Percentiles rank a stretch among this genome's conserved stretches.
phyloP scores from a whole-genome alignment of 2,113 vertebrate species.

The Xenus cinereus region DNA sequence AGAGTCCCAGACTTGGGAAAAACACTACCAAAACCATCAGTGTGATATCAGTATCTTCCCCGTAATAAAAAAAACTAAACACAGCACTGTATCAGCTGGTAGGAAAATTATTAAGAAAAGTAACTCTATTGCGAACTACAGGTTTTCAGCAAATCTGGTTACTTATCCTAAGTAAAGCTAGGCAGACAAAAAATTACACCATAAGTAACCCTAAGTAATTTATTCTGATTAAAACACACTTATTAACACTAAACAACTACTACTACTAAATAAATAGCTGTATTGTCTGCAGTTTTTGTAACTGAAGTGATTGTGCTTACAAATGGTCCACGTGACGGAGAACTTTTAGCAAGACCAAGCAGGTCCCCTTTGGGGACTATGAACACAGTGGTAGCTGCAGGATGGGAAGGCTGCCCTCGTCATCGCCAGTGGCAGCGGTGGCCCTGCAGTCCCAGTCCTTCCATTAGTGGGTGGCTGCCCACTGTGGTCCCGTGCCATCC shows the following conservation, averaged over 20 bases:
- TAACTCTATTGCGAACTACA: background rate
- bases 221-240: background rate
- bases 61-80: background rate
- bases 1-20: background rate
- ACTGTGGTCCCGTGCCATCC: rapidly evolving
- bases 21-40: background rate
- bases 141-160: background rate
- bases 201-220: background rate
- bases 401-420: background rate
- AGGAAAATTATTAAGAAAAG: background rate
- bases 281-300: background rate
- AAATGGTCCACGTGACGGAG: background rate
- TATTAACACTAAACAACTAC: background rate
- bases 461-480: rapidly evolving
- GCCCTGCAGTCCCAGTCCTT: background rate
- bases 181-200: background rate
- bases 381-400: background rate
- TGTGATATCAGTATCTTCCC: background rate
- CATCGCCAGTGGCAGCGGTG: background rate
- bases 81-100: background rate
- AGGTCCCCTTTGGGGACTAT: background rate
- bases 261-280: background rate
- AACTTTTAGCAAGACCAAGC: background rate
- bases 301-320: background rate
- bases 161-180: background rate